Evolutionary conservation across 2,888 invertebrate genomes (phyloP).

Genomic region (Eristalis tenax): DNA sequence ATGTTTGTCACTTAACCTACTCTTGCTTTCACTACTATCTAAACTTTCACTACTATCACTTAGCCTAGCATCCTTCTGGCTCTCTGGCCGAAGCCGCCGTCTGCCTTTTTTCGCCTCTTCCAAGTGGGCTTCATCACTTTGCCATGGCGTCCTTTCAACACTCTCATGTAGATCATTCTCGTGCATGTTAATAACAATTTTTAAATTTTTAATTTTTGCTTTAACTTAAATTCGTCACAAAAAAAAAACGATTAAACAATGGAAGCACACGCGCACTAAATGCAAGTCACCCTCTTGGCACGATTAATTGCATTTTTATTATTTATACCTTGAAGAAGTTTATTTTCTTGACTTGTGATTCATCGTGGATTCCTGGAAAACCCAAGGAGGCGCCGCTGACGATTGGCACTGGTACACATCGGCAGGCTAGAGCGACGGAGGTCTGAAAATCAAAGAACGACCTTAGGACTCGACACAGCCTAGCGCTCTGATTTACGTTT

Average conservation of each 20-base stretch:
- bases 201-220: constrained; percentile 40
- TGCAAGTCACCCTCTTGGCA: constrained; percentile 34
- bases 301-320: constrained; percentile 49
- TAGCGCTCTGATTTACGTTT: constrained; percentile 31
- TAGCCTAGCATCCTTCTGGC: constrained; percentile 34
- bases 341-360: constrained; percentile 41
- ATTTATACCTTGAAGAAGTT: background rate
- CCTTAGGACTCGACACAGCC: constrained; percentile 12
- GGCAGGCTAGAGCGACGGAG: constrained; percentile 6
- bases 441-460: constrained; percentile 30
- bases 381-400: constrained; percentile 35
- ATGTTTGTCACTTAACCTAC: constrained; percentile 52
- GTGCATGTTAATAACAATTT: constrained; percentile 74
- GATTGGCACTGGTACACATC: background rate
- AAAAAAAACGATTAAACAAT: constrained; percentile 22
- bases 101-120: constrained; percentile 72
- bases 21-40: constrained; percentile 56
- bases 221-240: constrained; percentile 23
- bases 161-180: constrained; percentile 74
- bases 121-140: constrained; percentile 74
- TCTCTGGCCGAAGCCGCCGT: constrained; percentile 15
- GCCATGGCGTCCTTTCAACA: constrained; percentile 74
- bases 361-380: constrained; percentile 65
- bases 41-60: constrained; percentile 53
- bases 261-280: constrained; percentile 4